Conservation (phyloP, 2,888 invertebrate genomes). For the Ormyrus labotus region DNA sequence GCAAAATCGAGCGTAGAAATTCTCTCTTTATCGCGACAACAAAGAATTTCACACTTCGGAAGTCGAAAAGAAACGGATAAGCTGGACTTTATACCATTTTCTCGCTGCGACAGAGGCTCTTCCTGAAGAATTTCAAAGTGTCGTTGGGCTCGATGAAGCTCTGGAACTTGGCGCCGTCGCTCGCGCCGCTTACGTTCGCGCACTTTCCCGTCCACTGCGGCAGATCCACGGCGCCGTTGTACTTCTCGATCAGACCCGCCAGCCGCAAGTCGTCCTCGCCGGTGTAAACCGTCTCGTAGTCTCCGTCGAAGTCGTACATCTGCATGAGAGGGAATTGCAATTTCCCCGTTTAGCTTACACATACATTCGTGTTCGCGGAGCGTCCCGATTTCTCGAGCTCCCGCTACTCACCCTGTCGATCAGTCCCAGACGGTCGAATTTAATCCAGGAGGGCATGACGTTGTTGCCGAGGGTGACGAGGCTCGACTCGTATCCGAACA, state of each 20-base stretch:
- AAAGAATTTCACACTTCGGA: no score
- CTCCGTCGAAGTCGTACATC: slow-evolving; percentile 92
- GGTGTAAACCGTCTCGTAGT: slow-evolving; percentile 87
- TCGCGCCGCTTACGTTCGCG: slow-evolving; percentile 85
- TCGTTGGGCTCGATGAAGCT: slow-evolving; percentile 84
- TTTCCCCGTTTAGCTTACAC: no score
- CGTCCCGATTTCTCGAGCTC: no score
- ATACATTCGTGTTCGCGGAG: no score
- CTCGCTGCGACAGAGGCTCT: slow-evolving; percentile 90
- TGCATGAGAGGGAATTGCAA: slow-evolving; percentile 69
- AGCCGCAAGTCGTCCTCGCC: slow-evolving; percentile 80
- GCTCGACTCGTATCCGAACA: slow-evolving; percentile 91
- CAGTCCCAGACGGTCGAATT: slow-evolving; percentile 90
- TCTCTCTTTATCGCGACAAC: no score
- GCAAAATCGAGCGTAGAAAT: no score
- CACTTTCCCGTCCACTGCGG: slow-evolving; percentile 90
- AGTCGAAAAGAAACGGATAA: no score
- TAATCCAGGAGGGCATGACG: slow-evolving; percentile 89
- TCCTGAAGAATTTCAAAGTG: slow-evolving; percentile 85
- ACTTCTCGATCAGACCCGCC: slow-evolving; percentile 86
- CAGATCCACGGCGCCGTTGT: slow-evolving; percentile 83
- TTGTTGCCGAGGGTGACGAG: slow-evolving; percentile 90
- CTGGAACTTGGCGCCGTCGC: slow-evolving; percentile 91
- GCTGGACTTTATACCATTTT: slow-evolving; percentile 79
- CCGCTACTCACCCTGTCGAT: slow-evolving; percentile 86